These are phyloP conservation scores for Melanotaenia duboulayi DNA, from an alignment of 2,113 vertebrate species.

Conservation along the genomic window DNA sequence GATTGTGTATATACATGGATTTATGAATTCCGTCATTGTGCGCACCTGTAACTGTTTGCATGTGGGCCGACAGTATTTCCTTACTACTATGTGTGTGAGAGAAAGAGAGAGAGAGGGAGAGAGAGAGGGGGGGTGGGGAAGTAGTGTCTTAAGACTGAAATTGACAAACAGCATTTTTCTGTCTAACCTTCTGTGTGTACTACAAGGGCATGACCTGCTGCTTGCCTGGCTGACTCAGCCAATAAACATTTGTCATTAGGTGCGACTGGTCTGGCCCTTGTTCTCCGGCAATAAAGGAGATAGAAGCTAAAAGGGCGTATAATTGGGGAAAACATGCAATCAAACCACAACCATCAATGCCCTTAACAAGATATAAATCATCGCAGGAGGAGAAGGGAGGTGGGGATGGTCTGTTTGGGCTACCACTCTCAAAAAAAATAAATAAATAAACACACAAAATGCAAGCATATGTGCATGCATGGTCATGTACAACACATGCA, in stretches of 20 bases:
- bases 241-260: conserved; percentile 46
- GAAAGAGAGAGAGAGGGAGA: too few species aligned
- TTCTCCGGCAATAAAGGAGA: conserved; percentile 46
- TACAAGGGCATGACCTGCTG: conserved; percentile 54
- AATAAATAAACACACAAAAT: not conserved
- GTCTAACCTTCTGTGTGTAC: conserved; percentile 39
- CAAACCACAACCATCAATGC: conserved; percentile 40
- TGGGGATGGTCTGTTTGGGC: not conserved
- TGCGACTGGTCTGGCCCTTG: conserved; percentile 28
- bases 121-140: not conserved
- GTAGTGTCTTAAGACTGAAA: conserved; percentile 24
- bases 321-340: conserved; percentile 19
- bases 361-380: conserved; percentile 35
- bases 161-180: conserved; percentile 6
- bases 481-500: conserved; percentile 14
- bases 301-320: not conserved
- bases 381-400: not conserved
- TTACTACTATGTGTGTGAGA: conserved; percentile 1
- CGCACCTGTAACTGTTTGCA: conserved; percentile 28
- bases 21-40: conserved; percentile 39
- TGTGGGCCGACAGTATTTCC: conserved; percentile 6
- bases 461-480: not conserved
- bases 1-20: not conserved
- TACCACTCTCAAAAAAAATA: not conserved
- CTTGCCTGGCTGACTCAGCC: conserved; percentile 64